Percentiles rank a stretch among this genome's conserved stretches.
Conservation (phyloP, 2,888 invertebrate genomes). For the Dryobotodes eremita region DNA sequence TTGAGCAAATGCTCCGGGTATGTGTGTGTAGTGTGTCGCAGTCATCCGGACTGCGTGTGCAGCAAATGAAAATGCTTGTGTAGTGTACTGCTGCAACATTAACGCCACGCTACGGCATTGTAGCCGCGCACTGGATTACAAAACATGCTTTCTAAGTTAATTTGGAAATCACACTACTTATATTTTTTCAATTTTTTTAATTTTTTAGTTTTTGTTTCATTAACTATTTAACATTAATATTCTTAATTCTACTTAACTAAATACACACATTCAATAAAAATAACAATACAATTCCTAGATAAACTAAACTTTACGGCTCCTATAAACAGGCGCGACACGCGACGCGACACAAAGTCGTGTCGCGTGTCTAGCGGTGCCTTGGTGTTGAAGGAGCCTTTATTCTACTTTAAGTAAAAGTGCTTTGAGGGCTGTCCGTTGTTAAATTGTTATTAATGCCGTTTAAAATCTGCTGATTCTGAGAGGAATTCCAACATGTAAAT, state of each 20-base stretch:
- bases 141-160: not conserved
- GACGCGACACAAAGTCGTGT: too few species aligned
- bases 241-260: too few species aligned
- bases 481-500: not conserved
- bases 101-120: too few species aligned
- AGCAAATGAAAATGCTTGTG: too few species aligned
- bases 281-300: not conserved
- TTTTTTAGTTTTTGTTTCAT: not conserved
- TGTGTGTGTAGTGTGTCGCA: not conserved
- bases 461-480: not conserved
- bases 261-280: not conserved
- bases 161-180: not conserved
- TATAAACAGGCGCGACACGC: too few species aligned
- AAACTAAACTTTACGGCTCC: too few species aligned
- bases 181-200: not conserved
- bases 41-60: not conserved
- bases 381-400: too few species aligned
- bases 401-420: not conserved
- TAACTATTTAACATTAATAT: not conserved
- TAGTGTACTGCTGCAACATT: not conserved
- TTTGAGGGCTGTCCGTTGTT: not conserved
- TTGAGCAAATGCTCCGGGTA: slow-evolving; percentile 39
- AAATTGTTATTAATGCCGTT: not conserved
- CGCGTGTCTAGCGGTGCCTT: too few species aligned
- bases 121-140: not conserved